Evolutionary conservation across 1,140 invertebrate species (phyloP), one percentile per base, ranked within the genome.

Genomic region (Brachystomella parvula): DNA sequence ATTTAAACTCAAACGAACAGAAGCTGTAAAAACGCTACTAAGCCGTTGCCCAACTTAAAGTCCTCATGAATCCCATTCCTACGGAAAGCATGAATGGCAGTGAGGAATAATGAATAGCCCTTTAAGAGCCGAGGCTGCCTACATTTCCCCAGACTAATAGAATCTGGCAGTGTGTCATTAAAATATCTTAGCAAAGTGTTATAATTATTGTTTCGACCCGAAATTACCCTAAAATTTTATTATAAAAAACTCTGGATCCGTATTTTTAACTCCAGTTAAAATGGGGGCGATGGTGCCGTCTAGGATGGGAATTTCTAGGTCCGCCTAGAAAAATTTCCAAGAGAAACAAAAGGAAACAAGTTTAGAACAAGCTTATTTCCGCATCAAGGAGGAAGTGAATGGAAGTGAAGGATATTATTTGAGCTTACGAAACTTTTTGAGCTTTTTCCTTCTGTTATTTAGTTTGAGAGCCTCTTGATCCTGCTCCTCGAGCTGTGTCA

Each of bases 381-480:
- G 9, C 6, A 47, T 9, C 19, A 35, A 44, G 60, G 17, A 32
- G 58, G 21, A 24, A 12, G 21, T 21, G 21, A 12, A 57, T 57
- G 62, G 30, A 3, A 32, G 32, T 29, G 3, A 9, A 33, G 32
- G 32, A 61, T 30, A 26, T 47, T 17, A 63, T 47, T 19, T 49
- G n/a, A 29, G 47, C 70, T 68, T 65, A 72, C 71, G 47, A 35
- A 72, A 67, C 68, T 68, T 72, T 53, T 72, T 69, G 33, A 68
- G 47, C 49, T 72, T 69, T 33, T 47, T 53, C 62, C 68, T 66
- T 63, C 68, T 67, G 29, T 72, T 6, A 44, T 17, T 39, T 12
- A 26, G 3, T 21, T 12, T 62, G 12, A 9, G 12, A 6, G 12
- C 44, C 59, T 68, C 58, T 62, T 66, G 65, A 59, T 64, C 44